Conservation (phyloP, 2,113 vertebrate species). For the Barbus barbus region DNA sequence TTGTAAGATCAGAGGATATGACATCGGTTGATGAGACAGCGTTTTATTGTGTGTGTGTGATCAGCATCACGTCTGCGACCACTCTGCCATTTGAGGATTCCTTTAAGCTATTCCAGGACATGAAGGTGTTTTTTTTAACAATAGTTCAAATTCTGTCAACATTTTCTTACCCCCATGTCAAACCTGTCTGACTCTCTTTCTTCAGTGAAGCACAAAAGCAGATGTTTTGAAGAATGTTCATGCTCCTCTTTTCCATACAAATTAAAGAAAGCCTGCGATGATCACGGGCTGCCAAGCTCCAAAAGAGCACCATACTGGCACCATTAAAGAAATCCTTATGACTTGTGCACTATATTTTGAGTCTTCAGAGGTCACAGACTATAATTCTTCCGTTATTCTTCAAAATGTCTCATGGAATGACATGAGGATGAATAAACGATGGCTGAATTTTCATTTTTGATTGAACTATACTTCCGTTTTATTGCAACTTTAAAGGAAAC, state of each 20-base stretch:
- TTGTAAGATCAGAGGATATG: constrained; percentile 16
- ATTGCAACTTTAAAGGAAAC: neutral
- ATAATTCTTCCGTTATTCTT: neutral
- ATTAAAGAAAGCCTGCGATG: neutral
- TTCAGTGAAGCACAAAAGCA: neutral
- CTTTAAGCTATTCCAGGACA: constrained; percentile 11
- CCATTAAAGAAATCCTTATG: neutral
- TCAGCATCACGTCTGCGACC: neutral
- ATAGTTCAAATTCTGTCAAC: neutral
- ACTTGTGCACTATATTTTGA: too few relatives aligned
- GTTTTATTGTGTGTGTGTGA: constrained; percentile 23
- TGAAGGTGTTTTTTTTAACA: neutral
- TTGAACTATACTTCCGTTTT: neutral
- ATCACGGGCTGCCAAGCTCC: neutral
- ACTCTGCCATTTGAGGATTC: neutral
- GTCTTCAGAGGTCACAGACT: too few relatives aligned
- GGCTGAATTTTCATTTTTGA: neutral
- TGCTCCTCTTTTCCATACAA: neutral
- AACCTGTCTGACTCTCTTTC: neutral
- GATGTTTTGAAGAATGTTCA: neutral
- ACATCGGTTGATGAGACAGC: neutral
- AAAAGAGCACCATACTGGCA: neutral
- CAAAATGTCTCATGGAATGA: neutral
- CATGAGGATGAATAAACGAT: neutral
- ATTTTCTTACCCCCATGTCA: neutral